Evolutionary conservation across 2,888 invertebrate species (phyloP), one percentile per base, ranked within the genome.

Genomic region (Exephanes ischioxanthus): DNA sequence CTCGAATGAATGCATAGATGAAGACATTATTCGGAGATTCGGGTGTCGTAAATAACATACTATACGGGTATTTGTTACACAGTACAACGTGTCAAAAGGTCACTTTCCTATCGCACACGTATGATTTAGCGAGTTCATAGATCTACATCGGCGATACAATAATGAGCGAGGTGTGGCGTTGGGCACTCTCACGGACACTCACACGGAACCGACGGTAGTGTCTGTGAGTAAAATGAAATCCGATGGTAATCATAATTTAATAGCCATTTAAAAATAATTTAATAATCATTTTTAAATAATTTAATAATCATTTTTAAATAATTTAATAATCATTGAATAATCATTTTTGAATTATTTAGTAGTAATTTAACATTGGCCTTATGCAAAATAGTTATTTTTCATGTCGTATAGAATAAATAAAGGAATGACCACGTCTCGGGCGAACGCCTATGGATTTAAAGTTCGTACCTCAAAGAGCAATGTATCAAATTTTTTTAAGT

Each of bases 1-100:
- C 45, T 45, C 63, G 63, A 22, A 67, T 41, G 67, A 45, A 67
- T 67, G 58, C 70, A 71, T 71, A 33, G 63, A 75, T 63, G 63
- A 75, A 75, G 63, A 75, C 63, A 51, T 75, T 63, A 48, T 48
- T 30, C 7, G 14, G n/a, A 51, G 16, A 7, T 51, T 26, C 61
- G 26, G 11, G 30, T 26, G 61, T 9, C 61, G 19, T 55, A 7
- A 6, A 22, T 55, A 41, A 41, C 41, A 61, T 22, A 66, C 41
- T 9, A n/a, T 37, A 16, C 19, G 22, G 37, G 41, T 19, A 41
- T 67, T 22, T 67, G 37, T 67, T 67, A 67, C 63, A 63, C 63
- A 26, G 63, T 22, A 22, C 22, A 41, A 19, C 41, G 67, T 16
- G 51, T 55, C 19, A 51, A 71, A 48, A 26, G 33, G 19, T 33